Base-by-base conservation (phyloP, 2,113 vertebrate genomes). In the Proterorhinus semilunaris region DNA sequence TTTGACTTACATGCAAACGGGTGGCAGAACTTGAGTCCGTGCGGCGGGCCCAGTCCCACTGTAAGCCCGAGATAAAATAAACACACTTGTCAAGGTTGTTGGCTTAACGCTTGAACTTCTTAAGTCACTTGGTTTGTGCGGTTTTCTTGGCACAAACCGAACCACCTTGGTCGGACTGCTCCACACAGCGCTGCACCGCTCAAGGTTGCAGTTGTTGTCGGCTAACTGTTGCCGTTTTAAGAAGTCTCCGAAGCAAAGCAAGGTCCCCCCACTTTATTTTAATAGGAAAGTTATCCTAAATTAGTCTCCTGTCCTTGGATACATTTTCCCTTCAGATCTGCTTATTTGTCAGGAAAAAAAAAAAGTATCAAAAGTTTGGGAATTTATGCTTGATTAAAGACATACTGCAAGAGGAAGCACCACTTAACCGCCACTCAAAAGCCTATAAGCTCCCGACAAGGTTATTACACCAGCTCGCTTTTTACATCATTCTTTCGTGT, bases 1-100 rank as follows among this genome's bases (percentile, higher is more conserved):
- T 88, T 90, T 85, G 87, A 88, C 88, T 90, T 84, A 83, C 83
- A 88, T 75, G 74, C 76, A 85, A 87, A 89, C 58, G 81, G 79
- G 88, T 84, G 82, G 84, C 78, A 83, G 54, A 59, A 65, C 83
- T 83, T 87, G 76, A 83, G 72, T 85, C 79, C 75, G 27, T 6
- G 81, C 76, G 85, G 81, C 75, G 85, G 76, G 86, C 87, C 72
- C 62, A 81, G 74, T 88, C 80, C 78, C 79, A 79, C 79, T 84
- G 83, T 71, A 78, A 84, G 84, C 78, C 80, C 76, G 59, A 74
- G 66, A 76, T 76, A 85, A 36, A 86, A 85, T 80, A 80, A 64
- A 81, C 69, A 17, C 74, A 78, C 81, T 81, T 76, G 72, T 84
- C 87, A 90, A 91, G 90, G 88, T 90, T 90, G 83, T 88, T 87